Base-by-base conservation (phyloP, 2,888 invertebrate species). In the Platypus cylindrus region DNA sequence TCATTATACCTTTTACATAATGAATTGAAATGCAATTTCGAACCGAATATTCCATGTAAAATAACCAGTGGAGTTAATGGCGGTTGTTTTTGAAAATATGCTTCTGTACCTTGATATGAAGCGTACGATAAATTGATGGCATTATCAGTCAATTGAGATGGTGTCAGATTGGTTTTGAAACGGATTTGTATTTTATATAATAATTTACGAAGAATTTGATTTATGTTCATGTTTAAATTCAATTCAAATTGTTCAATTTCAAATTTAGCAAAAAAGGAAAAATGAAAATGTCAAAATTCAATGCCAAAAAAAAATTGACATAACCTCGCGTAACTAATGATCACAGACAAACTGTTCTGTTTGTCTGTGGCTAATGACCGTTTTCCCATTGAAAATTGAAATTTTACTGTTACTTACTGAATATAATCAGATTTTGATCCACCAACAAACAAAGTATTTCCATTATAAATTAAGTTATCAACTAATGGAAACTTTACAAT, bases 1-100 rank as follows among this genome's bases (percentile, higher is more conserved):
- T 70, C 68, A 41, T 48, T 45, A 23, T 45, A 46, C 25, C 42
- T 51, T 41, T 82, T 87, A 1, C 81, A 78, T n/a, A 90, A 60
- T 17, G 75, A 71, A 48, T 80, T 75, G 89, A 93, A 95, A 54
- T 91, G 90, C 37, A 67, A 75, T 56, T 89, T 91, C 0, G 77
- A 78, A 0, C 91, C 89, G 45, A 97, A 72, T 9, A 94, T 63
- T 0, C 89, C 91, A 56, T 94, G 94, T 55, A 84, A 71, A 32
- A 91, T 78, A 3, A 93, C 62, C 30, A 94, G 58, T n/a, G 89
- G 86, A 1, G 69, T 62, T 3, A 55, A 45, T 7, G 33, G 14
- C 53, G 55, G 31, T 57, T 38, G 27, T 50, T 53, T 30, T 58
- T 42, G 34, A 5, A 30, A 35, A 15, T 43, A 38, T 5, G 47